Evolutionary conservation across 1,140 invertebrate genomes (phyloP), one percentile per base, ranked within the genome.

Genomic region (Paracyclopina nana): DNA sequence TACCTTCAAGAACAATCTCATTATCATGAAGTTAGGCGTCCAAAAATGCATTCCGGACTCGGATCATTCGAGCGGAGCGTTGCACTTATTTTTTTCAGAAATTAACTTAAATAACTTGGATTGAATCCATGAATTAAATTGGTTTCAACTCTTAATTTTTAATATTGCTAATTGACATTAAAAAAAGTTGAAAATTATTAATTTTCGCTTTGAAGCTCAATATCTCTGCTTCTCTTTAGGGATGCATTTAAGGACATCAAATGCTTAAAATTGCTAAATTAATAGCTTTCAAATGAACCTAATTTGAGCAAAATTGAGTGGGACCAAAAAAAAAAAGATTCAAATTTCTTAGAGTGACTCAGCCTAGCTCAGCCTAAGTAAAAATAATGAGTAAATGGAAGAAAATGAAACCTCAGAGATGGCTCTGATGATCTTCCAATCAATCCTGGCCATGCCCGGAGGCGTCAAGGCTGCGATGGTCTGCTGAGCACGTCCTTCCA

Each of bases 371-470:
- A 9, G n/a, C 8, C 29, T 9, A 9, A 30, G 8, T 9, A 30
- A 30, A 9, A 30, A 30, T n/a, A 30, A 30, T 9, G 8, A 9
- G 29, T 30, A 30, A 9, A 30, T 9, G n/a, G 8, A 9, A 42
- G 8, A 11, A 14, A 20, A 20, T 52, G 46, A 59, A 61, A 79
- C 78, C 68, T 86, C 80, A 14, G 79, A 78, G n/a, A 86, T 62
- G 34, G 82, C 82, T 62, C 86, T 66, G 56, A 98, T 78, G 54
- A 99, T 94, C 70, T 98, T 97, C 94, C 94, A 99, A 69, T 99
- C 94, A 57, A 88, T 84, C 52, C 90, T 73, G 1, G 88, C 90
- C 66, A 82, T 71, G 53, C 91, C 91, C 12, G 92, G 92, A 34
- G 92, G 83, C 22, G 81, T 77, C n/a, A 97, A 77, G 12, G 91